These are phyloP conservation scores for Fulica atra DNA, from an alignment of 2,113 vertebrate genomes.

Conservation along the genomic window DNA sequence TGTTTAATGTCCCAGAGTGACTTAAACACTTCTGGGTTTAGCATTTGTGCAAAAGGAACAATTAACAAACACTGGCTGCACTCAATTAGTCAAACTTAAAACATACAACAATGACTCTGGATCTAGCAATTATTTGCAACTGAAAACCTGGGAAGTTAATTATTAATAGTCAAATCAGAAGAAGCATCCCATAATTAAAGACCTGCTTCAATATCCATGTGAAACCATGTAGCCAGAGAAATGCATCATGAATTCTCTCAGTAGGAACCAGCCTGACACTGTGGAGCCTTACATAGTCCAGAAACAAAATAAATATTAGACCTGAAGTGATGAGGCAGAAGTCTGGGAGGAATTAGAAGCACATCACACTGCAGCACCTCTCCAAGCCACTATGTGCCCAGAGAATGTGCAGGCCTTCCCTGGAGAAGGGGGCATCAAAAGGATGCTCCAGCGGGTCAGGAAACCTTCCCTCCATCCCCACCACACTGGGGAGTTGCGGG, in stretches of 20 bases:
- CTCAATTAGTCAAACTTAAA: conserved; percentile 18
- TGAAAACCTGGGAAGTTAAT: conserved; percentile 8
- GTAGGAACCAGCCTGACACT: not conserved
- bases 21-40: conserved; percentile 13
- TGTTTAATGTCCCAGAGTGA: conserved; percentile 24
- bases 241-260: rapidly evolving
- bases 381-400: not conserved
- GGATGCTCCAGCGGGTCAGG: rapidly evolving
- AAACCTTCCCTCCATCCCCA: not conserved
- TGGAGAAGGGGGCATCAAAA: not conserved
- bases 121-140: not conserved
- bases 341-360: not conserved
- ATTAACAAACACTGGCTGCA: conserved; percentile 1
- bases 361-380: not conserved
- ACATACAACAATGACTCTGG: not conserved
- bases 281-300: not conserved
- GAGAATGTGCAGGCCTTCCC: not conserved
- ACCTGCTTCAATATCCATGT: not conserved
- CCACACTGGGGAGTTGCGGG: too few species aligned
- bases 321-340: not conserved
- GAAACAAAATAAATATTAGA: not conserved
- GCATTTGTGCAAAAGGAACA: not conserved
- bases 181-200: not conserved
- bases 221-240: not conserved
- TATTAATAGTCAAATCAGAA: conserved; percentile 18